Percentiles rank a stretch among this genome's conserved stretches.
phyloP scores from a whole-genome alignment of 2,797 vertebrate genomes.

The Discoglossus pictus region DNA sequence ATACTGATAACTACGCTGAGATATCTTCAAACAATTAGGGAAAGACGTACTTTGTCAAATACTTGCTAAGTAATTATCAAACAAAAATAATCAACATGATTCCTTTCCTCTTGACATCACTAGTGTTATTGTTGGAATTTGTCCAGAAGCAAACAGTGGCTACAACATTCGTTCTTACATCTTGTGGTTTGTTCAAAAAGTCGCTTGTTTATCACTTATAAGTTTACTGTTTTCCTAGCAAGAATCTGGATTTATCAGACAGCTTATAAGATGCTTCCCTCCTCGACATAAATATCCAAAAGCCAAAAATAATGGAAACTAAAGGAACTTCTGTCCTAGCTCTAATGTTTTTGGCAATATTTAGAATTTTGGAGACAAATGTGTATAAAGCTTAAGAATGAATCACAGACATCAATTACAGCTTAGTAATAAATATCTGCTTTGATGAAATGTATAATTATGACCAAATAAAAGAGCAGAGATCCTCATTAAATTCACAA shows the following conservation, averaged over 20 bases:
- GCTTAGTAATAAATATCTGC: too few relatives aligned
- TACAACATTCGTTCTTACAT: constrained; percentile 34
- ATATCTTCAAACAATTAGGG: too few relatives aligned
- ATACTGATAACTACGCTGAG: too few relatives aligned
- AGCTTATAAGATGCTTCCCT: constrained; percentile 1
- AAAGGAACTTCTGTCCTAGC: background rate
- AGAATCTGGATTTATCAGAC: constrained; percentile 9
- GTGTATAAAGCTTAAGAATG: too few relatives aligned
- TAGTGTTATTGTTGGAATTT: constrained; percentile 4
- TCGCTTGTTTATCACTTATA: constrained; percentile 25
- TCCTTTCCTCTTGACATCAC: too few relatives aligned
- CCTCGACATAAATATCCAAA: background rate
- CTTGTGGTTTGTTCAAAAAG: constrained; percentile 23
- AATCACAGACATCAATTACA: too few relatives aligned
- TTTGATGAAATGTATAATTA: too few relatives aligned
- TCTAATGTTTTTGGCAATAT: background rate
- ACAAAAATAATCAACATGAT: too few relatives aligned
- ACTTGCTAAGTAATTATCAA: too few relatives aligned
- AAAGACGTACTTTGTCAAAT: too few relatives aligned
- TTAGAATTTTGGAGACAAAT: background rate
- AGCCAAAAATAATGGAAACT: constrained; percentile 13
- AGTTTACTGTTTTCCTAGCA: background rate
- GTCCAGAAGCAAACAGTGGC: constrained; percentile 10
- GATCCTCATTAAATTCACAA: too few relatives aligned
- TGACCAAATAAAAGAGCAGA: too few relatives aligned